phyloP scores from a whole-genome alignment of 1,140 invertebrate species.

The Berghia stephanieae region DNA sequence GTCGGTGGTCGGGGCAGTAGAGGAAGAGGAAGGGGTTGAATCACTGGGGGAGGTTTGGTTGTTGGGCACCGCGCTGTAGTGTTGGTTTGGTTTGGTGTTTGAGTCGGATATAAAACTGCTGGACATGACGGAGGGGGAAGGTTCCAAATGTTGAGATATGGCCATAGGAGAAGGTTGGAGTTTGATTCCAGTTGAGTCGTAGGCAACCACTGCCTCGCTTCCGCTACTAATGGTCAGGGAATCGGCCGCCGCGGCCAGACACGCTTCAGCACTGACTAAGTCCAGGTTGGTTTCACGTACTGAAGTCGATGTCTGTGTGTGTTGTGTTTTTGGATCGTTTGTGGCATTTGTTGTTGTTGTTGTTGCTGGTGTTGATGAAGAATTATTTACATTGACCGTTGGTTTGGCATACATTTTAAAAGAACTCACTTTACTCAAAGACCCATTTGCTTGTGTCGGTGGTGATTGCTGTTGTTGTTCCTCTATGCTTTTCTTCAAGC shows the following conservation, averaged over 20 bases:
- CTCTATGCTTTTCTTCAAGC: neutral
- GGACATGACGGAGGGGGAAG: slow-evolving; percentile 40
- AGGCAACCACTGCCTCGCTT: neutral
- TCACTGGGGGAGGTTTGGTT: slow-evolving; percentile 43
- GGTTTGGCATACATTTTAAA: slow-evolving; percentile 35
- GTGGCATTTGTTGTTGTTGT: too few species aligned
- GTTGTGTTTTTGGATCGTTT: neutral
- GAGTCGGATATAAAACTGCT: neutral
- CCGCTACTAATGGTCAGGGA: neutral
- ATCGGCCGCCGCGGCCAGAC: slow-evolving; percentile 15
- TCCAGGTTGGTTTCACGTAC: slow-evolving; percentile 38
- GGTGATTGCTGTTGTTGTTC: slow-evolving; percentile 12
- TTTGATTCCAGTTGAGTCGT: slow-evolving; percentile 16
- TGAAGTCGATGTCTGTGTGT: neutral
- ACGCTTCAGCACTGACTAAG: slow-evolving; percentile 35
- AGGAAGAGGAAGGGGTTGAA: slow-evolving; percentile 22
- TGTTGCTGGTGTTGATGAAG: neutral
- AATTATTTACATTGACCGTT: too few species aligned
- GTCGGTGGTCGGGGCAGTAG: slow-evolving; percentile 31
- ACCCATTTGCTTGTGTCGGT: too few species aligned
- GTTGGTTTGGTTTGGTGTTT: slow-evolving; percentile 11
- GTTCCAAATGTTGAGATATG: neutral
- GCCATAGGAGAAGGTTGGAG: neutral
- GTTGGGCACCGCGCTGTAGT: slow-evolving; percentile 24
- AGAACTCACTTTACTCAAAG: slow-evolving; percentile 28